phyloP scores from a whole-genome alignment of 2,113 vertebrate species.

The Nansenia antarctica region DNA sequence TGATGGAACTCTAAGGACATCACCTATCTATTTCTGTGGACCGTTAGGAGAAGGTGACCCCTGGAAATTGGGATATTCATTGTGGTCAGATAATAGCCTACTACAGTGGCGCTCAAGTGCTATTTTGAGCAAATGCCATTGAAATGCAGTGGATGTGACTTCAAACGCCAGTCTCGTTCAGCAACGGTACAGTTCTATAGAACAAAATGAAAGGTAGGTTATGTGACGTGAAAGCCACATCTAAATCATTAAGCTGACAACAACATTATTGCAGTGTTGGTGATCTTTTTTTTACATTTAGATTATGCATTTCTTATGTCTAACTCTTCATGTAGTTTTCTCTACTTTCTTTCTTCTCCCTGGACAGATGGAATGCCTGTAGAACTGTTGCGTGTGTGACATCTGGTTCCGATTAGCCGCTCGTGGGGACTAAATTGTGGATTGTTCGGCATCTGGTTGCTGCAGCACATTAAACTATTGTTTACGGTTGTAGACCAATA shows the following conservation, averaged over 20 bases:
- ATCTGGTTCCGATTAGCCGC: constrained; percentile 92
- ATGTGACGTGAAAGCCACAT: not conserved
- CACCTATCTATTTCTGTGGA: not conserved
- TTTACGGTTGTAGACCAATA: not conserved
- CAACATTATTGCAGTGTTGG: not conserved
- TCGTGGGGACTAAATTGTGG: constrained; percentile 70
- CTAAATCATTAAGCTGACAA: not conserved
- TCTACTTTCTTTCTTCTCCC: constrained; percentile 14
- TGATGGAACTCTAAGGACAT: constrained; percentile 42
- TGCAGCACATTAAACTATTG: constrained; percentile 42
- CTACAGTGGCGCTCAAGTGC: constrained; percentile 12
- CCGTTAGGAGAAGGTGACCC: not conserved
- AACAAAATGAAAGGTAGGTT: constrained; percentile 76
- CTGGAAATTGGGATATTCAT: constrained; percentile 10
- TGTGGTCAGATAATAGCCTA: not conserved
- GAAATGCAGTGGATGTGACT: constrained; percentile 70
- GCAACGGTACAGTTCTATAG: constrained; percentile 33
- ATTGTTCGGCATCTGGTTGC: constrained; percentile 81
- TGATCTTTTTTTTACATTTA: no score
- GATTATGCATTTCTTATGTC: no score
- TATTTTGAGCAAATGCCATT: constrained; percentile 40
- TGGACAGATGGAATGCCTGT: constrained; percentile 66
- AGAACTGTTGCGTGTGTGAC: constrained; percentile 61
- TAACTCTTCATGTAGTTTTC: no score
- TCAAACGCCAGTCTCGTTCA: constrained; percentile 32